Evolutionary conservation across 2,113 vertebrate species (phyloP).

Genomic region (Callospermophilus lateralis): DNA sequence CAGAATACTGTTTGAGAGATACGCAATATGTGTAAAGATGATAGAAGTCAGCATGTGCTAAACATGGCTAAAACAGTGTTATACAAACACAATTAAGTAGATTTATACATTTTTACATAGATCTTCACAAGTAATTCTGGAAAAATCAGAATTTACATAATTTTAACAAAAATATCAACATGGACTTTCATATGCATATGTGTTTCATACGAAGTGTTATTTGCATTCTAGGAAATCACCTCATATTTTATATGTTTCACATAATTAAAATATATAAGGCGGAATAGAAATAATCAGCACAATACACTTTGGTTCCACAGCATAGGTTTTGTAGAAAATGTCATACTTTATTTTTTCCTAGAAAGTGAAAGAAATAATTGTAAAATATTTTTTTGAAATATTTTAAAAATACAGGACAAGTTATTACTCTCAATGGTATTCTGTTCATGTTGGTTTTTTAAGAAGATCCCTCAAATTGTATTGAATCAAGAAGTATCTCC

Average conservation of each 20-base stretch:
- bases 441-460: neutral
- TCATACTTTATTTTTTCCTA: neutral
- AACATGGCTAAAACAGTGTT: neutral
- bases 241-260: slow-evolving; percentile 37
- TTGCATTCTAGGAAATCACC: neutral
- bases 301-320: neutral
- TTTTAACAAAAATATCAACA: slow-evolving; percentile 44
- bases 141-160: slow-evolving; percentile 30
- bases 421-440: neutral
- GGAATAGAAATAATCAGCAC: slow-evolving; percentile 43
- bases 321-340: neutral
- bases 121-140: neutral
- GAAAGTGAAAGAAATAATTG: slow-evolving; percentile 32
- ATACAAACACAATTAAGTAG: neutral
- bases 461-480: slow-evolving; percentile 39
- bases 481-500: neutral
- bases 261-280: slow-evolving; percentile 16
- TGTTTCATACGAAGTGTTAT: slow-evolving; percentile 35
- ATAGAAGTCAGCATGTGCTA: neutral
- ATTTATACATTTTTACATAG: neutral
- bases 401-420: neutral
- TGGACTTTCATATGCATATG: neutral
- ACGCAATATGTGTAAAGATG: neutral
- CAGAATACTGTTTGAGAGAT: neutral
- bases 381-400: neutral